Conservation (phyloP, 2,113 vertebrate species). For the Chascanopsetta lugubris region DNA sequence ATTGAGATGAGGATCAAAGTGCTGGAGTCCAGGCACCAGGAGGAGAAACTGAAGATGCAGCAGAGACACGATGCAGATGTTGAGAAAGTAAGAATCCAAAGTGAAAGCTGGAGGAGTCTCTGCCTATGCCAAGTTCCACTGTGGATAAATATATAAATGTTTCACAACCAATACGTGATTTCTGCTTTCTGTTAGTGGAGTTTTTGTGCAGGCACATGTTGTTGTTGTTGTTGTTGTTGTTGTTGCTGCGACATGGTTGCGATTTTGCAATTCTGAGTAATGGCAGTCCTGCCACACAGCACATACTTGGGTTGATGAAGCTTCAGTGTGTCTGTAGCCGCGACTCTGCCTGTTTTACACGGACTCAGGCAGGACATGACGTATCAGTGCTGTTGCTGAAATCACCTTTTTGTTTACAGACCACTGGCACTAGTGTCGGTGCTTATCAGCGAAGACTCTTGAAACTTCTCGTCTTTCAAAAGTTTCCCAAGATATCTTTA, state of each 20-base stretch:
- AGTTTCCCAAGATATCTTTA: no score
- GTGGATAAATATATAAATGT: conserved; percentile 10
- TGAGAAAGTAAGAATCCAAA: conserved; percentile 86
- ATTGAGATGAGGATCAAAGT: conserved; percentile 87
- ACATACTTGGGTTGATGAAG: no score
- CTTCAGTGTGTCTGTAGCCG: no score
- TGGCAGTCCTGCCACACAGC: neutral
- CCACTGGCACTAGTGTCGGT: neutral
- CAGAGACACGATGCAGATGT: conserved; percentile 91
- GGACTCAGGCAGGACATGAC: neutral
- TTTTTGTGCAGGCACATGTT: neutral
- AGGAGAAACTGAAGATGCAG: conserved; percentile 92
- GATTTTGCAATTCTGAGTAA: neutral
- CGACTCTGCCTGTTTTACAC: no score
- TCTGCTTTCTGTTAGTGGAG: neutral
- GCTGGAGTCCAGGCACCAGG: conserved; percentile 89
- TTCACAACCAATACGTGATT: neutral
- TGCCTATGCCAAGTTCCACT: neutral
- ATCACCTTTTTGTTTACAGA: neutral
- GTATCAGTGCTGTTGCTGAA: neutral
- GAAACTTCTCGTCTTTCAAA: no score
- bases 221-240: no score
- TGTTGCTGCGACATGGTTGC: no score
- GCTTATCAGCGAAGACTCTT: no score
- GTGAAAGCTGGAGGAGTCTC: neutral